These are phyloP conservation scores for Cheilosia variabilis DNA, from an alignment of 2,888 invertebrate species.

Conservation along the genomic window DNA sequence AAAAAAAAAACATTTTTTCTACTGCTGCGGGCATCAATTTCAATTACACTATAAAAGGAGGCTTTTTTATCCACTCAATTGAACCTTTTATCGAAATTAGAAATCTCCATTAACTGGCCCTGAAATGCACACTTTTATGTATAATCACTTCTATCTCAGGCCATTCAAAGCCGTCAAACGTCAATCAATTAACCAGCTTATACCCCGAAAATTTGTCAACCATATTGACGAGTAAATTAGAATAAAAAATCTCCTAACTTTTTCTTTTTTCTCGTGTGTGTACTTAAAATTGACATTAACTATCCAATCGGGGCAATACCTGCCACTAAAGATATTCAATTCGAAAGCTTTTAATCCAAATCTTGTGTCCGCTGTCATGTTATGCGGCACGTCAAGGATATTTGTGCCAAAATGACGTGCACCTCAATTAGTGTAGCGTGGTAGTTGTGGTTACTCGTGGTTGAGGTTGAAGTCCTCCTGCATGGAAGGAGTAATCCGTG, in stretches of 20 bases:
- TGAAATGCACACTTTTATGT: slow-evolving; percentile 35
- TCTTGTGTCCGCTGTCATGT: slow-evolving; percentile 71
- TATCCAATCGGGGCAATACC: slow-evolving; percentile 15
- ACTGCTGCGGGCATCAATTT: slow-evolving; percentile 59
- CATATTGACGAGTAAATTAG: slow-evolving; percentile 1
- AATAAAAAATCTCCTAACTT: too few relatives aligned
- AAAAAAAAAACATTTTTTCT: too few relatives aligned
- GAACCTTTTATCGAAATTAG: slow-evolving; percentile 50
- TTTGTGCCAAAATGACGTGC: slow-evolving; percentile 64
- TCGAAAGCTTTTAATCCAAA: slow-evolving; percentile 72
- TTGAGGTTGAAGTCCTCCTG: slow-evolving; percentile 8
- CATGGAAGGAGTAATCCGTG: slow-evolving; percentile 29
- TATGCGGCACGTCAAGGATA: slow-evolving; percentile 62
- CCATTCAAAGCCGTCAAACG: slow-evolving; percentile 64
- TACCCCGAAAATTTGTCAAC: slow-evolving; percentile 32
- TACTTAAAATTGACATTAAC: slow-evolving; percentile 39
- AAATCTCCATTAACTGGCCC: slow-evolving; percentile 59
- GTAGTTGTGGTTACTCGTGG: slow-evolving; percentile 51
- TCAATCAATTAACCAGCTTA: slow-evolving; percentile 69
- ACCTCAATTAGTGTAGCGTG: slow-evolving; percentile 64
- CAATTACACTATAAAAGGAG: slow-evolving; percentile 52
- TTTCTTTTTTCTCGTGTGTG: slow-evolving; percentile 15
- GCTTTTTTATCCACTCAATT: slow-evolving; percentile 17
- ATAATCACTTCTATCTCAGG: slow-evolving; percentile 32
- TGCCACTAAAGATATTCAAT: slow-evolving; percentile 42